A percentile compares a stretch with the other conserved stretches of the same genome.
Evolutionary conservation across 1,140 invertebrate genomes (phyloP).

Genomic region (Propsilocerus akamusi): DNA sequence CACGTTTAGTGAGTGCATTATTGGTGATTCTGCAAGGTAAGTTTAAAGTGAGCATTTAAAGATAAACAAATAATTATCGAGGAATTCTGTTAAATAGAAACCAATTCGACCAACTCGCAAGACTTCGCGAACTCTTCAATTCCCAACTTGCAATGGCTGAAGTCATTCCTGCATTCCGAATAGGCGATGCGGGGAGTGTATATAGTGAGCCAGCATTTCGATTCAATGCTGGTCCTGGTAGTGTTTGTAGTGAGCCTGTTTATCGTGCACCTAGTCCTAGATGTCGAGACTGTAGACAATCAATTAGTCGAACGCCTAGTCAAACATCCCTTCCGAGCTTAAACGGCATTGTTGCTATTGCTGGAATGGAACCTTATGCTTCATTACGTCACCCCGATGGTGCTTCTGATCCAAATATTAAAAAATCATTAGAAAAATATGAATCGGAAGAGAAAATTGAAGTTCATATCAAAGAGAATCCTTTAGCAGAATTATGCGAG

Average conservation of each 20-base stretch:
- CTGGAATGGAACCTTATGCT: constrained; percentile 38
- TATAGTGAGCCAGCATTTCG: constrained; percentile 66
- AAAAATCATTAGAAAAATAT: constrained; percentile 38
- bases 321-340: constrained; percentile 21
- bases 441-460: constrained; percentile 23
- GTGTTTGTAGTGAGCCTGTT: constrained; percentile 35
- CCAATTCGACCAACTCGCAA: constrained; percentile 46
- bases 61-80: constrained; percentile 11
- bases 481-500: constrained; percentile 30
- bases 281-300: constrained; percentile 11
- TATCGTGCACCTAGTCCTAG: constrained; percentile 23
- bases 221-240: constrained; percentile 48
- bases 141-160: constrained; percentile 47
- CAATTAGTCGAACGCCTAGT: constrained; percentile 20
- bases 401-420: constrained; percentile 75
- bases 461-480: constrained; percentile 20
- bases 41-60: constrained; percentile 9
- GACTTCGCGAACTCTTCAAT: constrained; percentile 45
- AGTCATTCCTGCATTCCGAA: constrained; percentile 47
- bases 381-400: constrained; percentile 70
- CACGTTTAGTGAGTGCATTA: constrained; percentile 22
- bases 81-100: constrained; percentile 21
- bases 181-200: constrained; percentile 48
- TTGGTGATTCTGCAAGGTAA: constrained; percentile 20
- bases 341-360: constrained; percentile 28